Base-by-base conservation (phyloP, 1,140 invertebrate species). In the Dysdera silvatica region DNA sequence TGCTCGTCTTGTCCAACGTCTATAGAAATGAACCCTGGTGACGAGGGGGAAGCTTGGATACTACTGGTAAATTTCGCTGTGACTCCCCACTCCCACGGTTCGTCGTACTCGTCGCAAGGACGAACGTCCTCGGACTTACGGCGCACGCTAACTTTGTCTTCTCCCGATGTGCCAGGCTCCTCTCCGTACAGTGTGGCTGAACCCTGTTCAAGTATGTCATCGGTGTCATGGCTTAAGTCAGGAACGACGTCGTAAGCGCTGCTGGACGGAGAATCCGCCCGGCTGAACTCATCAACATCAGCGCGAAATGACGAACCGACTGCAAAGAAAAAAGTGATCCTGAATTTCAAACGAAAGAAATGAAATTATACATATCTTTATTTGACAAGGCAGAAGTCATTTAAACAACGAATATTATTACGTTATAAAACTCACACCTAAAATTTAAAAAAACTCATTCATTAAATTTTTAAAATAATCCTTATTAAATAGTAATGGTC, bases 51-150 rank as follows among this genome's bases (percentile, higher is more conserved):
- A 32, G 56, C 57, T 32, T 61, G 63, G n/a, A 65, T 28, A 16
- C 56, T 54, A 53, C 57, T 65, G 31, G 63, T 51, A 43, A 65
- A 52, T 20, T 52, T 29, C 16, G 45, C 49, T 31, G 49, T 53
- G 55, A 61, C 63, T n/a, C 63, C 56, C 63, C 63, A 65, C 35
- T 65, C 63, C 63, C 63, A 65, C 20, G 63, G 63, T 35, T 65
- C 63, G 23, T 65, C 63, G 29, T 65, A 65, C 43, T 65, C 63
- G 24, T 32, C 51, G 5, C 14, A 16, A 14, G n/a, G 14, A 20
- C n/a, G n/a, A 12, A 4, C 51, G 33, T 33, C 26, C 51, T 20
- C 47, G 14, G 35, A 37, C 8, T 8, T 8, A 10, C n/a, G 8
- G 35, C 35, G 8, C 35, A n/a, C n/a, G 35, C 35, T n/a, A 10